Conservation (phyloP, 2,797 vertebrate species). For the Rhabdophis nuchalis region DNA sequence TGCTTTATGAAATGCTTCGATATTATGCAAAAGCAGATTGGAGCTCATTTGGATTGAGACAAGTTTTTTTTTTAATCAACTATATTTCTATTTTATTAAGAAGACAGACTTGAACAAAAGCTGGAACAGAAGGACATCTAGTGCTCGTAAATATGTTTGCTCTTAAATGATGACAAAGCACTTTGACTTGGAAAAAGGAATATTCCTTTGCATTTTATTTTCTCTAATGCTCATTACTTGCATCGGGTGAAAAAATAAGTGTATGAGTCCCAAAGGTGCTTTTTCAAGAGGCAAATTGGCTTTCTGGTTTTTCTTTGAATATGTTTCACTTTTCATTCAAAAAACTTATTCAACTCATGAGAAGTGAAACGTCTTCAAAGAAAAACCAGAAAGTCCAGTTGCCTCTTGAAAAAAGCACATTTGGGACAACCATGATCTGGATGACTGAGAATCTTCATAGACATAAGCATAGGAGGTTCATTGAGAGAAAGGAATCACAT, state of each 20-base stretch:
- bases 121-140: conserved; percentile 62
- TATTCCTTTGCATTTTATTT: neutral
- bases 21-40: neutral
- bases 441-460: no score
- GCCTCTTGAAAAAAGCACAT: no score
- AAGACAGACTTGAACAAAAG: conserved; percentile 29
- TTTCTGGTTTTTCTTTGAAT: no score
- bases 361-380: no score
- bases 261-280: no score
- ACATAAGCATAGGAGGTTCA: neutral
- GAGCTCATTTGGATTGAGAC: neutral
- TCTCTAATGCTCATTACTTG: neutral
- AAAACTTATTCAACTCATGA: no score
- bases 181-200: neutral
- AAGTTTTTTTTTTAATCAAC: neutral
- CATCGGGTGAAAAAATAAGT: neutral
- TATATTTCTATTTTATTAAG: neutral
- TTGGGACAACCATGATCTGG: no score
- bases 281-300: no score
- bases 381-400: no score
- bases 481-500: neutral
- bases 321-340: no score
- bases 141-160: conserved; percentile 48
- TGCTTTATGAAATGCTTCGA: neutral
- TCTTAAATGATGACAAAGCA: neutral